phyloP scores from a whole-genome alignment of 2,113 vertebrate genomes.

The Elachura formosa region DNA sequence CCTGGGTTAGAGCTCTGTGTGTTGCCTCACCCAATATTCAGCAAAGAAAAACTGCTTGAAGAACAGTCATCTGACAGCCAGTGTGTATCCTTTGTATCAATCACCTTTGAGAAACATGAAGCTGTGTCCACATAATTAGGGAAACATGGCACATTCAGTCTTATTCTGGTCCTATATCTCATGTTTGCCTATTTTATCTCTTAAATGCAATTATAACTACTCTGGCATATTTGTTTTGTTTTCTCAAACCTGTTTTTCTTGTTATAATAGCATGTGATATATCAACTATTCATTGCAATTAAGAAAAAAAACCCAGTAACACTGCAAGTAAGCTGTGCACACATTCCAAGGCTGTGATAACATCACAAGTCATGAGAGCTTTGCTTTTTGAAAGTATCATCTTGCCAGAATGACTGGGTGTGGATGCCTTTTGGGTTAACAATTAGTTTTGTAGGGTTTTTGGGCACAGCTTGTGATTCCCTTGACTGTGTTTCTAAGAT shows the following conservation, averaged over 20 bases:
- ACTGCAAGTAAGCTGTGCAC: background rate
- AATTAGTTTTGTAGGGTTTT: background rate
- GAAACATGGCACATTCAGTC: background rate
- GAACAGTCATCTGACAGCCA: background rate
- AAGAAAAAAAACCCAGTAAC: background rate
- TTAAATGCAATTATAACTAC: background rate
- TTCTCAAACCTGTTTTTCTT: slow-evolving; percentile 42
- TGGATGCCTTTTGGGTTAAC: background rate
- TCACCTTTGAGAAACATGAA: background rate
- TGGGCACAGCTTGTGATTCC: background rate
- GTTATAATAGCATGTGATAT: background rate
- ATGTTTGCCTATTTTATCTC: background rate
- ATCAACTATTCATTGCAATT: background rate
- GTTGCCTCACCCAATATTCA: background rate
- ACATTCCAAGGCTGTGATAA: slow-evolving; percentile 1
- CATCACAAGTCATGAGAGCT: background rate
- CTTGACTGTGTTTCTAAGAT: background rate
- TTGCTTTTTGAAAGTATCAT: background rate
- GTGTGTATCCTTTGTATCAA: background rate
- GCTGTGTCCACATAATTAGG: background rate
- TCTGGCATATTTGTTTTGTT: background rate
- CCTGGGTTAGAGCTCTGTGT: background rate
- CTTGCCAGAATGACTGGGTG: background rate
- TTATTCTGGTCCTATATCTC: background rate
- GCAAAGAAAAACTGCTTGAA: background rate